Evolutionary conservation across 2,113 vertebrate species (phyloP).

Genomic region (human): GRCh38 chr21:16710501-16711000

Average conservation of each 20-base stretch:
- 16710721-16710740: neutral
- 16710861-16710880: neutral
- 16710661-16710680: neutral
- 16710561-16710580: neutral
- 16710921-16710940: neutral
- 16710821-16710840: neutral
- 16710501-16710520: neutral
- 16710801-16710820: neutral
- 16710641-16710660: neutral
- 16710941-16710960: neutral
- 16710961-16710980: neutral
- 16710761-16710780: neutral
- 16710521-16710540: neutral
- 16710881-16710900: neutral
- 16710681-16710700: neutral
- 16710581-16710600: slow-evolving; percentile 11
- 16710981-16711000: neutral
- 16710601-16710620: neutral
- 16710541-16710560: neutral
- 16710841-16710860: neutral
- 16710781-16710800: neutral
- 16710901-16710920: neutral
- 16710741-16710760: neutral
- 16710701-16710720: neutral
- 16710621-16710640: neutral